phyloP scores from a whole-genome alignment of 2,113 vertebrate species.

The Campylorhamphus procurvoides region DNA sequence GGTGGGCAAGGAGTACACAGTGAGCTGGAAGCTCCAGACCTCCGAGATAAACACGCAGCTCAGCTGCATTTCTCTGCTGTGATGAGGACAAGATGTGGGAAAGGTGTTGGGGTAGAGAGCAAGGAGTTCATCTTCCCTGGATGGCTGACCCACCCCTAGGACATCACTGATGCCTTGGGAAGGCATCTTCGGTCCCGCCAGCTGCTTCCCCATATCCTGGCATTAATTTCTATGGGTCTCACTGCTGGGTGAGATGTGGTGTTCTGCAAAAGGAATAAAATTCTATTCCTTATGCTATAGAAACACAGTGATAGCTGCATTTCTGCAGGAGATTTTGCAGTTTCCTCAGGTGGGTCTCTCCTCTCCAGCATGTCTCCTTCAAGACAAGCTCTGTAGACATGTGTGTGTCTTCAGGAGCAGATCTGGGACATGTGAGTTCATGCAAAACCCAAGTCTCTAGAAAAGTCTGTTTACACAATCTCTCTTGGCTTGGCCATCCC shows the following conservation, averaged over 20 bases:
- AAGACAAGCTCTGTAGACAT: not conserved
- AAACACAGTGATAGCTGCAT: not conserved
- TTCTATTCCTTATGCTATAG: not conserved
- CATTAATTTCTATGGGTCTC: accelerated
- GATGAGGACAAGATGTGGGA: not conserved
- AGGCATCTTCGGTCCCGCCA: accelerated
- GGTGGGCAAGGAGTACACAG: not conserved
- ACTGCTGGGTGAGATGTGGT: accelerated
- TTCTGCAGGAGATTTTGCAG: not conserved
- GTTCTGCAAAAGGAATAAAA: not conserved
- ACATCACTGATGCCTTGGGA: accelerated
- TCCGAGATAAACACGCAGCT: not conserved
- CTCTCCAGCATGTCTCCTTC: not conserved
- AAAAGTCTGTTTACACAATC: not conserved
- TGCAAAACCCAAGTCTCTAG: not conserved
- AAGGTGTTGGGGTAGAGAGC: not conserved
- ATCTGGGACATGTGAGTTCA: not conserved
- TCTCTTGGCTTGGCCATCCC: not conserved
- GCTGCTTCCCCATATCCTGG: not conserved
- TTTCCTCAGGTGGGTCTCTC: not conserved
- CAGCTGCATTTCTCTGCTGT: accelerated
- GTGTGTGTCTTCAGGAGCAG: not conserved
- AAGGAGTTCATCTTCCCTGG: not conserved
- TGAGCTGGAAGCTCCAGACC: not conserved
- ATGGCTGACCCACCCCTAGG: not conserved